Conservation (phyloP, 37 sponge, comb jelly and placozoan genomes). For the Lycopodina hypogea region DNA sequence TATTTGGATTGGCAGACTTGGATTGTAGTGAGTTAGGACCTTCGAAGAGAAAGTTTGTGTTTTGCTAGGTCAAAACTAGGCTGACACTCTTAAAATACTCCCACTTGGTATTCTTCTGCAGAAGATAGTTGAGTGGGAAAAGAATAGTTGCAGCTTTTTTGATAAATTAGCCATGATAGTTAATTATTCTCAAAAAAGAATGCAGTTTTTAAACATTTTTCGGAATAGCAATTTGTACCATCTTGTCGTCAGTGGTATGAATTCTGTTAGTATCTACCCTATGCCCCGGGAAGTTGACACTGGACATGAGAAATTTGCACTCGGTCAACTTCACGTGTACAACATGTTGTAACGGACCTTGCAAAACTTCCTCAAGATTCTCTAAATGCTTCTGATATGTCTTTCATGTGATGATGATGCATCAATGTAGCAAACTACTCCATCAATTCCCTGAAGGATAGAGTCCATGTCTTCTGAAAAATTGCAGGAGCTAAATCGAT, state of each 20-base stretch:
- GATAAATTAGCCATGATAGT: conserved; percentile 33
- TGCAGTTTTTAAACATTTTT: conserved; percentile 21
- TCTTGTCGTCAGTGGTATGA: conserved; percentile 1
- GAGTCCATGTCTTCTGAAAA: conserved; percentile 25
- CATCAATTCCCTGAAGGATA: conserved; percentile 1
- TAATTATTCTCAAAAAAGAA: no score
- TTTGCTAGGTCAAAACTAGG: no score
- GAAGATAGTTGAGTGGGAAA: no score
- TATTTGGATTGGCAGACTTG: no score
- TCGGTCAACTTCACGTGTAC: background rate
- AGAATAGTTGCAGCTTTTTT: background rate
- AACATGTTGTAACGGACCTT: background rate
- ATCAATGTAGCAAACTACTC: conserved; percentile 19
- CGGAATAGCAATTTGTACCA: conserved; percentile 9
- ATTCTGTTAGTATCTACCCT: background rate
- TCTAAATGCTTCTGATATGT: conserved; percentile 4
- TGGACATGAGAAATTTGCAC: background rate
- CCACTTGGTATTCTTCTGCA: no score
- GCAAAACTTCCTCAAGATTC: background rate
- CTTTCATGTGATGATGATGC: conserved; percentile 6
- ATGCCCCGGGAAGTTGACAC: conserved; percentile 29
- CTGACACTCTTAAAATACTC: no score
- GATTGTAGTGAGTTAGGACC: no score
- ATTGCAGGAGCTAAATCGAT: conserved; percentile 28
- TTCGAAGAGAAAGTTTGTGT: background rate